These are phyloP conservation scores for Phymastichus coffea DNA, from an alignment of 1,140 invertebrate species.

Conservation along the genomic window DNA sequence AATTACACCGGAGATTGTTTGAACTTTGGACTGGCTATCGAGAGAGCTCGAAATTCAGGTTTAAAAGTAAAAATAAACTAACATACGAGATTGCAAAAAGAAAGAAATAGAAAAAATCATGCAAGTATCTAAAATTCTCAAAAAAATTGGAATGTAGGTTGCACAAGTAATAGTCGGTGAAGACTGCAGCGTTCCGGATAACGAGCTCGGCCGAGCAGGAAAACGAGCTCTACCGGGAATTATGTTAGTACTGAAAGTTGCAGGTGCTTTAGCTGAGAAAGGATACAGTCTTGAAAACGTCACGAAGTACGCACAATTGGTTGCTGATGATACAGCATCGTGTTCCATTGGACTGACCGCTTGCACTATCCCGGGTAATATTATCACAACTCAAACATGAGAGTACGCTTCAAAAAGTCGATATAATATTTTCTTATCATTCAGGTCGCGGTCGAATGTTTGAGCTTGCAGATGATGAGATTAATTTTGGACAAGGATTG, in stretches of 20 bases:
- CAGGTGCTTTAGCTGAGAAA: constrained; percentile 70
- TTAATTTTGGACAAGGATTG: constrained; percentile 82
- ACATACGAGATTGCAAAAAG: too few relatives aligned
- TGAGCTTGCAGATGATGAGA: constrained; percentile 65
- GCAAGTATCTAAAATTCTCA: too few relatives aligned
- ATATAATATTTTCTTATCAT: too few relatives aligned
- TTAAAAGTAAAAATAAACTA: constrained; percentile 61
- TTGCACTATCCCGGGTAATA: constrained; percentile 71
- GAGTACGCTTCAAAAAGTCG: not conserved
- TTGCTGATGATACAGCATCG: constrained; percentile 65
- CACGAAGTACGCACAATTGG: constrained; percentile 48
- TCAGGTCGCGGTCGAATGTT: constrained; percentile 65
- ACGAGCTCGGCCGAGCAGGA: constrained; percentile 62
- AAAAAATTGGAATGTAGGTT: constrained; percentile 48
- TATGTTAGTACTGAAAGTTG: constrained; percentile 74
- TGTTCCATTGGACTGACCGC: constrained; percentile 71
- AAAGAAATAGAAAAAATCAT: too few relatives aligned
- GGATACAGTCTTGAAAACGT: constrained; percentile 62
- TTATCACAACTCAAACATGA: not conserved
- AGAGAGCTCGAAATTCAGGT: constrained; percentile 66
- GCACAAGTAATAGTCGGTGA: constrained; percentile 71
- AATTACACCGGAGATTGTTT: constrained; percentile 89
- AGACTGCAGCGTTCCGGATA: constrained; percentile 66
- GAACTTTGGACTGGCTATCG: constrained; percentile 82
- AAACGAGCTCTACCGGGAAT: constrained; percentile 76